Percentiles rank a stretch among this genome's conserved stretches.
phyloP scores from a whole-genome alignment of 2,113 vertebrate genomes.

The Lynx canadensis region DNA sequence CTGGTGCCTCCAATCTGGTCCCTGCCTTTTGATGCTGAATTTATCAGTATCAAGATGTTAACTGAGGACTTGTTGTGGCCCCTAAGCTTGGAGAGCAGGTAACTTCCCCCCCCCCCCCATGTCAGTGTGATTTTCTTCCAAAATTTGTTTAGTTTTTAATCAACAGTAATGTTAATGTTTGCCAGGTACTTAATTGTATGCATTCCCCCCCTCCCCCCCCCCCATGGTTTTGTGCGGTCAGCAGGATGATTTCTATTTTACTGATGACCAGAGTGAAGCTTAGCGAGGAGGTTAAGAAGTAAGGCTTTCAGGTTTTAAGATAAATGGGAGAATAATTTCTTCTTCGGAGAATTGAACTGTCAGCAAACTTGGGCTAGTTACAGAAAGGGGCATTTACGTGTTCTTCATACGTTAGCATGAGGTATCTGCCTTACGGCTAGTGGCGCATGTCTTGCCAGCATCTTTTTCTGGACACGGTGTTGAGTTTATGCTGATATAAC shows the following conservation, averaged over 20 bases:
- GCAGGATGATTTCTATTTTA: background rate
- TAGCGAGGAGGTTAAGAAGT: background rate
- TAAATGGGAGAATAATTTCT: background rate
- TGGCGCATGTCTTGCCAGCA: background rate
- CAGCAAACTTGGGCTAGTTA: background rate
- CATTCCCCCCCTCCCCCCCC: background rate
- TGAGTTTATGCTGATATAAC: background rate
- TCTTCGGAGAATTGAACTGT: background rate
- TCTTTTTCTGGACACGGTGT: background rate
- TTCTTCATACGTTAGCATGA: fast-evolving
- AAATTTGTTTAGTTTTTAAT: background rate
- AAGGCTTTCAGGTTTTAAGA: background rate
- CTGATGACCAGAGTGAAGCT: background rate
- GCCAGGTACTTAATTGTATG: background rate
- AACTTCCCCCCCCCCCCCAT: fast-evolving
- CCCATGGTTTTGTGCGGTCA: too few species aligned
- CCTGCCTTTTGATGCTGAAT: background rate
- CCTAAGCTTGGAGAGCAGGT: background rate
- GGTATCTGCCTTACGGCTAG: background rate
- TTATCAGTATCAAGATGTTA: background rate
- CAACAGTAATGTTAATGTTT: background rate
- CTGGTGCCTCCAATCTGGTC: background rate
- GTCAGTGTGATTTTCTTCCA: background rate
- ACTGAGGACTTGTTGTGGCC: background rate
- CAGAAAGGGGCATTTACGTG: background rate